Evolutionary conservation across 1,140 invertebrate genomes (phyloP).

Genomic region (Halotydeus destructor): DNA sequence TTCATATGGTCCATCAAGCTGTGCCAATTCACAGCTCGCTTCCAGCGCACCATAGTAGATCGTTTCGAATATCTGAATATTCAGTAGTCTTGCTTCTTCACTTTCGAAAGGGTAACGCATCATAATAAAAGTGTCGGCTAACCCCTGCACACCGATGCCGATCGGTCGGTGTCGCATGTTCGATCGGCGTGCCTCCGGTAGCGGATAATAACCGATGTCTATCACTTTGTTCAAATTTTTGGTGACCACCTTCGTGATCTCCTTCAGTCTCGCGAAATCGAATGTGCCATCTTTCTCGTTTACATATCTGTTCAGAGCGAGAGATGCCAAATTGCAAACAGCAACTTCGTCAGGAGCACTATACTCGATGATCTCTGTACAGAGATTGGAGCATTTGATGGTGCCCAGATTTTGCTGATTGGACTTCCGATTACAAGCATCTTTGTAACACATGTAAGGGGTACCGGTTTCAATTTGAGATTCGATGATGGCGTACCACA

Average conservation of each 20-base stretch:
- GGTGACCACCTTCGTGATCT: constrained; percentile 70
- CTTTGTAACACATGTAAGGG: constrained; percentile 95
- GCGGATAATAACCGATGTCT: constrained; percentile 88
- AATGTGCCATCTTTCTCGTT: constrained; percentile 41
- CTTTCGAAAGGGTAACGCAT: constrained; percentile 73
- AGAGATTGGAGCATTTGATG: constrained; percentile 93
- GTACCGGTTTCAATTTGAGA: constrained; percentile 95
- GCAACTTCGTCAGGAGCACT: constrained; percentile 43
- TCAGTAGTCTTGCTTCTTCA: constrained; percentile 59
- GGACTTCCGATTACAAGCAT: constrained; percentile 87
- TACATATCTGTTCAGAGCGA: constrained; percentile 94
- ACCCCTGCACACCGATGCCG: constrained; percentile 81
- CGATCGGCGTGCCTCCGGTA: constrained; percentile 57
- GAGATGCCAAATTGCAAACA: constrained; percentile 93
- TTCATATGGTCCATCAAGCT: constrained; percentile 64
- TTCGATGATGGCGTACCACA: constrained; percentile 88
- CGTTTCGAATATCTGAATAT: constrained; percentile 94
- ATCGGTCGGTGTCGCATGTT: constrained; percentile 88
- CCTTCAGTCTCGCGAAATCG: constrained; percentile 70
- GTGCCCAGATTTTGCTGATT: constrained; percentile 98
- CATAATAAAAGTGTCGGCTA: constrained; percentile 88
- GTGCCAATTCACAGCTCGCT: constrained; percentile 83
- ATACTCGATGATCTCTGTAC: constrained; percentile 94
- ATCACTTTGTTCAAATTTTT: constrained; percentile 93
- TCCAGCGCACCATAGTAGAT: constrained; percentile 93